Percentiles rank a stretch among this genome's conserved stretches.
phyloP scores from a whole-genome alignment of 2,113 vertebrate genomes.

The Sinocyclocheilus anophthalmus region DNA sequence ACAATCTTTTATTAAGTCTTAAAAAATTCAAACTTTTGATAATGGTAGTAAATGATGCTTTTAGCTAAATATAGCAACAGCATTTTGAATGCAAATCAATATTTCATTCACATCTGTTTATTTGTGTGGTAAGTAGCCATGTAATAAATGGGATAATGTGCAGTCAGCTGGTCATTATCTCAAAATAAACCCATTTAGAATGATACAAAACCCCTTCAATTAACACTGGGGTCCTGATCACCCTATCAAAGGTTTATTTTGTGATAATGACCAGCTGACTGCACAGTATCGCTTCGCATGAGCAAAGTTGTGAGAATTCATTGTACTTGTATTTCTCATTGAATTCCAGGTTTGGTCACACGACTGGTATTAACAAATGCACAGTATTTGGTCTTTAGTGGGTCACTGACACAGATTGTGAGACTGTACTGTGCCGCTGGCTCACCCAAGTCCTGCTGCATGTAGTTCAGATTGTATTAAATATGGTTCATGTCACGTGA shows the following conservation, averaged over 20 bases:
- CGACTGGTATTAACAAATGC: constrained; percentile 4
- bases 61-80: neutral
- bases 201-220: neutral
- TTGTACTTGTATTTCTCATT: neutral
- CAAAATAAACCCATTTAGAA: constrained; percentile 8
- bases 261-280: neutral
- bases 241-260: neutral
- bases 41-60: neutral
- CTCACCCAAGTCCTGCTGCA: neutral
- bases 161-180: constrained; percentile 3
- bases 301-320: neutral
- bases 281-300: neutral
- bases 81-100: neutral
- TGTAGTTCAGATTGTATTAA: constrained; percentile 14
- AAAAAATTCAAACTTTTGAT: neutral
- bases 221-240: neutral
- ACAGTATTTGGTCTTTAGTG: constrained; percentile 13
- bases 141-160: neutral
- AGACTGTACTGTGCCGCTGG: neutral
- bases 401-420: constrained; percentile 21
- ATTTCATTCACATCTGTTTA: neutral
- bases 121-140: neutral
- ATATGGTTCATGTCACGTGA: constrained; percentile 21
- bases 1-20: neutral
- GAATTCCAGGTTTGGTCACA: neutral